These are phyloP conservation scores for Apistogramma diplotaenia DNA, from an alignment of 2,113 vertebrate species.

Conservation along the genomic window DNA sequence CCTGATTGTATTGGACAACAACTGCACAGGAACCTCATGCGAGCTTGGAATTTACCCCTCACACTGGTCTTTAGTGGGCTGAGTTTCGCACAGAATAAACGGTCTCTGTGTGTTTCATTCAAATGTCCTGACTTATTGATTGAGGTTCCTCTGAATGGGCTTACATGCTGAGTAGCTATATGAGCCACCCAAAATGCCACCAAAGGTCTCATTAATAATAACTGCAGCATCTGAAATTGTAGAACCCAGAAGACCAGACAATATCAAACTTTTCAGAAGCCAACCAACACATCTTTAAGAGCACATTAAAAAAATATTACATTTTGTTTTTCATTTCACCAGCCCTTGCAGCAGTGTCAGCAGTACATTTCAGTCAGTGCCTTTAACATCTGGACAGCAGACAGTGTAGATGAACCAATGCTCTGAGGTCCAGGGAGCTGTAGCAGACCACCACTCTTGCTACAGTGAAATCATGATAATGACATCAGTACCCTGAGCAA, in stretches of 20 bases:
- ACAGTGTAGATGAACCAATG: conserved; percentile 14
- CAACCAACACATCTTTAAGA: background rate
- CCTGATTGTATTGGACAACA: background rate
- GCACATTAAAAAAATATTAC: background rate
- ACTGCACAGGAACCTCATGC: background rate
- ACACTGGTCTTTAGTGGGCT: background rate
- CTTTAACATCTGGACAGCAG: conserved; percentile 43
- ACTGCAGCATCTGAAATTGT: background rate
- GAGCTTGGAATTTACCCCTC: background rate
- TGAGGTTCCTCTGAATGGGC: conserved; percentile 13
- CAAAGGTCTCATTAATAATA: conserved; percentile 41
- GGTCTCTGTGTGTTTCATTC: conserved; percentile 23
- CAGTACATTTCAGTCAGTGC: conserved; percentile 13
- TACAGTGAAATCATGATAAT: conserved; percentile 57
- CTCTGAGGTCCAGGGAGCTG: conserved; percentile 22
- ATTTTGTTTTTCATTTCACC: background rate
- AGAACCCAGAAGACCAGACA: background rate
- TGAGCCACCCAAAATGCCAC: conserved; percentile 44
- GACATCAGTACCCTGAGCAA: conserved; percentile 54
- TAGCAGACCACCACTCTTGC: conserved; percentile 44
- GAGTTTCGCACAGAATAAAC: conserved; percentile 12
- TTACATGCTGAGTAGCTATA: conserved; percentile 36
- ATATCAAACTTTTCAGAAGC: background rate
- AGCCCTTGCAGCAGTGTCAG: background rate
- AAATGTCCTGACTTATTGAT: conserved; percentile 33